Base-by-base conservation (phyloP, 2,888 invertebrate species). In the Allacma fusca region DNA sequence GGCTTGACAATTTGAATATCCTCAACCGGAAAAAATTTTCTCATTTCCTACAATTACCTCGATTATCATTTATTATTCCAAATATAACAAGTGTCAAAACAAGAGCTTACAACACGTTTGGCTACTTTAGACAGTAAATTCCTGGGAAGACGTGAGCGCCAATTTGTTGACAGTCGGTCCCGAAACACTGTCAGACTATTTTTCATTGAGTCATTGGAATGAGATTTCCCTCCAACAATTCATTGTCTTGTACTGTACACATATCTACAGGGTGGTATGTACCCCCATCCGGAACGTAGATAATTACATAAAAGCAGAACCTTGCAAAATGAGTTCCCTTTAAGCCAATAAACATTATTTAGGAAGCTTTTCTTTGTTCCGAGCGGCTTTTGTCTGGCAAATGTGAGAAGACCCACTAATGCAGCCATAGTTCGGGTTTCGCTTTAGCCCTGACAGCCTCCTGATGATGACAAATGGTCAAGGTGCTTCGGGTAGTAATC, bases 401-500 rank as follows among this genome's bases (percentile, higher is more conserved):
- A 50, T 9, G 19, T 2, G 16, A n/a, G 50, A 50, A 50, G 50
- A 50, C 50, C 19, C n/a, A 50, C 50, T 50, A 50, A 50, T 50
- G 50, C 50, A 12, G 5, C n/a, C 50, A 50, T 12, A 34, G 34
- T 50, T n/a, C 9, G 19, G 50, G 50, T 16, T 50, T 50, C 19
- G 50, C n/a, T 50, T 50, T 50, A 50, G 50, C 19, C 2, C 2
- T 50, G 50, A 50, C 50, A 50, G 50, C 50, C 2, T 50, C n/a
- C 50, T 50, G 50, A 50, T 50, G 16, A 50, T 50, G 50, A 50
- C 50, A 50, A 50, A 50, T 50, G 50, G 50, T 50, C 50, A 50
- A 50, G 50, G 50, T 50, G n/a, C 9, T 5, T 50, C 2, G 5
- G 34, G 34, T 34, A 34, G 34, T 34, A 34, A 34, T 34, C 34